Evolutionary conservation across 1,140 invertebrate genomes (phyloP).

Genomic region (Periplaneta americana): DNA sequence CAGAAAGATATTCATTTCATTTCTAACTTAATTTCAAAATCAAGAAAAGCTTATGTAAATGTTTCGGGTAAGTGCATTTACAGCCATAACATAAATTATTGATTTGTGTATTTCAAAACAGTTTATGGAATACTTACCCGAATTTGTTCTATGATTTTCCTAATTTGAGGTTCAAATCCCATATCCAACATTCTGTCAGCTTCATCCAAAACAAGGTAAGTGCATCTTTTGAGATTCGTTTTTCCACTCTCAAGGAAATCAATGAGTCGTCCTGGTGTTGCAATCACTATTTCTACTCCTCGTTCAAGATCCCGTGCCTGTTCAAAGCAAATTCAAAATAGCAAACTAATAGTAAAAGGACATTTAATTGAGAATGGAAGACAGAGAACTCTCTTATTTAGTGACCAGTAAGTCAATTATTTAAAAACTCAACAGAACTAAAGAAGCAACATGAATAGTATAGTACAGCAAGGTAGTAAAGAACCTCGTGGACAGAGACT

Average conservation of each 20-base stretch:
- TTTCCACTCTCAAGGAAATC: conserved; percentile 83
- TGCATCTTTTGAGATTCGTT: conserved; percentile 80
- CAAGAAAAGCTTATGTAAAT: background rate
- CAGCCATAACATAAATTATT: background rate
- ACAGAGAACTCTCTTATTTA: background rate
- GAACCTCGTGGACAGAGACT: too few species aligned
- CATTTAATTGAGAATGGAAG: background rate
- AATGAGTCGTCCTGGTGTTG: conserved; percentile 84
- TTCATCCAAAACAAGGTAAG: conserved; percentile 90
- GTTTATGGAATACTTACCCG: conserved; percentile 44
- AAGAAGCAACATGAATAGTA: too few species aligned
- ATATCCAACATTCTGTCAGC: conserved; percentile 95
- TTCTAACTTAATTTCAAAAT: background rate
- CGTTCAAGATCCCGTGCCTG: conserved; percentile 64
- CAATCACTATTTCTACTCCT: conserved; percentile 77
- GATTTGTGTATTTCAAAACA: background rate
- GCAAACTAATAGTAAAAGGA: too few species aligned
- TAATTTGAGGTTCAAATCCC: conserved; percentile 95
- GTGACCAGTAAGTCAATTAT: background rate
- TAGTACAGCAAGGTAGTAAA: too few species aligned
- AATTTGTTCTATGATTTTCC: conserved; percentile 89
- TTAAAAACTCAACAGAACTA: too few species aligned
- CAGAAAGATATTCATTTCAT: background rate
- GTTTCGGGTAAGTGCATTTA: background rate
- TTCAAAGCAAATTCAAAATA: background rate